Evolutionary conservation across 2,888 invertebrate genomes (phyloP), one percentile per base, ranked within the genome.

Genomic region (Omphaloscelis lunosa): DNA sequence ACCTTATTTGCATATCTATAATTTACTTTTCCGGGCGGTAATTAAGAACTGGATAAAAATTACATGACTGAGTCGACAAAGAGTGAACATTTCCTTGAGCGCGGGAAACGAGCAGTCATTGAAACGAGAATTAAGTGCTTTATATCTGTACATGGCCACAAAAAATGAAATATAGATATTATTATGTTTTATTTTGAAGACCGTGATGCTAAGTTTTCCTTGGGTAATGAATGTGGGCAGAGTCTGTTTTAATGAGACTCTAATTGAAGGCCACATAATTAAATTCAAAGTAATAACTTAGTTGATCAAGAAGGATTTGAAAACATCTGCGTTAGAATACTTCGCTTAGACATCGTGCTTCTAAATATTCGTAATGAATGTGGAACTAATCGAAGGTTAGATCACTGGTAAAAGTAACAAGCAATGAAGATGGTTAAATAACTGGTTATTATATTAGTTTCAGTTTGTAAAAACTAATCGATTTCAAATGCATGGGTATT

Each of bases 51-150:
- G 74, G 78, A 90, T 91, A 91, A 92, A 91, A 92, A 92, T 87
- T 85, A 80, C 83, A 83, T 81, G 82, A 85, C 71, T 83, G 79
- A 85, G 77, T 86, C 84, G 92, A 93, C 92, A 93, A 93, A 93
- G 91, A 91, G 80, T 89, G 82, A 88, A 86, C 90, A 93, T 94
- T 94, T 94, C 93, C 94, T 93, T 94, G 92, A 93, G 92, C 90
- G 92, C 93, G 93, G 91, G 93, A 94, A 93, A 92, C 90, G 88
- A 89, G 85, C 89, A 91, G 88, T 91, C 90, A 92, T 92, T 92
- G 88, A 88, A 90, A 90, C 70, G 77, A 82, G 75, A 88, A 84
- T 86, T 85, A 87, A 84, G 78, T 85, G 68, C 79, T 87, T 84
- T 85, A 73, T 80, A 79, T 58, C 62, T 79, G 68, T 80, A 83